phyloP scores from a whole-genome alignment of 1,140 invertebrate species.

The Aphelenchoides fujianensis region DNA sequence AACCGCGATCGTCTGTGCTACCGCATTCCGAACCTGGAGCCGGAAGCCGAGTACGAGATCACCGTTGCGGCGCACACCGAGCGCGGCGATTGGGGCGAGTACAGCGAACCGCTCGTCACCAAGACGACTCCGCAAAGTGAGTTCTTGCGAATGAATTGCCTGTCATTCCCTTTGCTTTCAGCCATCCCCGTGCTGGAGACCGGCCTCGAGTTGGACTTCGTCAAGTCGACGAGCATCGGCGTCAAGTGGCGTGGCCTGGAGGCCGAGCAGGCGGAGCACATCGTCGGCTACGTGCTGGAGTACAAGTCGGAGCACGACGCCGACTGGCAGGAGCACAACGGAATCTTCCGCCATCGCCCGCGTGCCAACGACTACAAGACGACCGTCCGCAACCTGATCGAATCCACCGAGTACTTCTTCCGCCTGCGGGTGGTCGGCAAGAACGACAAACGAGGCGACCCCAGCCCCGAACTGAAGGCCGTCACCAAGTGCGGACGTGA shows the following conservation, averaged over 20 bases:
- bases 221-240: conserved; percentile 59
- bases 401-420: conserved; percentile 62
- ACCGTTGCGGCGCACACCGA: conserved; percentile 61
- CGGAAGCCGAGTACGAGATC: conserved; percentile 61
- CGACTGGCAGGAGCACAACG: conserved; percentile 59
- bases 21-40: conserved; percentile 54
- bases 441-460: conserved; percentile 59
- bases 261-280: conserved; percentile 54
- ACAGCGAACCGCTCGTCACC: conserved; percentile 51
- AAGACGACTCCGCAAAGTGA: too few species aligned
- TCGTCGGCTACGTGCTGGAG: conserved; percentile 59
- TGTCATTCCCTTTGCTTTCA: too few species aligned
- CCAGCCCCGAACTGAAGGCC: conserved; percentile 59
- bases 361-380: conserved; percentile 53
- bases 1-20: conserved; percentile 58
- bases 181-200: conserved; percentile 60
- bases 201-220: conserved; percentile 53
- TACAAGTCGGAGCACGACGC: conserved; percentile 59
- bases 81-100: conserved; percentile 60
- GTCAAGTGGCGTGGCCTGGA: conserved; percentile 58
- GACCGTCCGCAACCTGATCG: conserved; percentile 48
- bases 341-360: conserved; percentile 51
- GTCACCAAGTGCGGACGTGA: conserved; percentile 56
- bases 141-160: too few species aligned
- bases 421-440: conserved; percentile 60